Evolutionary conservation across 2,797 vertebrate species (phyloP).

Genomic region (Diplodus sargus): DNA sequence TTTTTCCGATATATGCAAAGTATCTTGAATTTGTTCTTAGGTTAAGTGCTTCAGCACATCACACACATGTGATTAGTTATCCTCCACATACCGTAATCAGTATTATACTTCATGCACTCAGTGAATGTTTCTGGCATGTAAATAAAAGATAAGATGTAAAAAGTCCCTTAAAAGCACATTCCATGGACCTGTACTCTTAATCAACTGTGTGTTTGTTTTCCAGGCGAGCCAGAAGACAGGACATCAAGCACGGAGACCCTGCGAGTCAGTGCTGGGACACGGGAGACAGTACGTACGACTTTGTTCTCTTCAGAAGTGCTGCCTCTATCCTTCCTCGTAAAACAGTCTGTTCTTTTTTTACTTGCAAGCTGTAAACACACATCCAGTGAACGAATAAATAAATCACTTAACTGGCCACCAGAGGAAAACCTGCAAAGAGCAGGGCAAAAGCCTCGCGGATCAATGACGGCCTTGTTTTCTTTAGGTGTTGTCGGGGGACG

Average conservation of each 20-base stretch:
- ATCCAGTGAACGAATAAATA: background rate
- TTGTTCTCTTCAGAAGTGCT: background rate
- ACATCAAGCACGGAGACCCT: conserved; percentile 97
- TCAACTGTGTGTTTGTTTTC: conserved; percentile 56
- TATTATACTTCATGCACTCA: background rate
- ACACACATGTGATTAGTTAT: background rate
- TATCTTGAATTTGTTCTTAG: no score
- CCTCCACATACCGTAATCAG: background rate
- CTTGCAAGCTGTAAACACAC: background rate
- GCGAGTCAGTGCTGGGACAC: conserved; percentile 96
- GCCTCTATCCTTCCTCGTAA: background rate
- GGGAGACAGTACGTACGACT: conserved; percentile 89
- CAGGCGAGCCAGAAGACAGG: conserved; percentile 96
- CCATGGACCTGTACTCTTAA: background rate
- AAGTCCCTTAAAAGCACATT: background rate
- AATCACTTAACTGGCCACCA: background rate
- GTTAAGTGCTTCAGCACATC: no score
- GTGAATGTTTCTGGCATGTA: background rate
- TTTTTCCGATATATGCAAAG: background rate
- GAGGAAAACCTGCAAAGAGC: background rate
- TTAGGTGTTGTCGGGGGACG: conserved; percentile 86
- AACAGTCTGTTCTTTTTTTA: background rate
- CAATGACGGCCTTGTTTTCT: conserved; percentile 22
- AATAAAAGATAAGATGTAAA: background rate
- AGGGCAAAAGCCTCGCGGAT: conserved; percentile 1